Evolutionary conservation across 1,140 invertebrate species (phyloP).

Genomic region (Dryas iulia): DNA sequence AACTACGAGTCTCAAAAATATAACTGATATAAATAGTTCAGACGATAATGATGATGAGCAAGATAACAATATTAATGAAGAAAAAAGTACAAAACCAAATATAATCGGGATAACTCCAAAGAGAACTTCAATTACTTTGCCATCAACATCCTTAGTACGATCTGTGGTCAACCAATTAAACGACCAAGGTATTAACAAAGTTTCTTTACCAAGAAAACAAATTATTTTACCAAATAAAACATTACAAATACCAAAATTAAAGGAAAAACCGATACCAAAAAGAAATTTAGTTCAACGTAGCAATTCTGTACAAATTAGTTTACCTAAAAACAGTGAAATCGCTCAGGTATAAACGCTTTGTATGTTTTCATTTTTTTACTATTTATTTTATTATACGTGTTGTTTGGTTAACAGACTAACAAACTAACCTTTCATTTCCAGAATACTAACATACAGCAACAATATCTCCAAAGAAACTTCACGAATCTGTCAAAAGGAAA

Average conservation of each 20-base stretch:
- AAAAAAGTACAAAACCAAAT: constrained; percentile 58
- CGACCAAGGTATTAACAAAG: constrained; percentile 60
- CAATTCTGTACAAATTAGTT: constrained; percentile 64
- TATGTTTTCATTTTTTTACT: constrained; percentile 52
- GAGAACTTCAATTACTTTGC: constrained; percentile 51
- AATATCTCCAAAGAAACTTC: constrained; percentile 77
- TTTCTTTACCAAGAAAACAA: constrained; percentile 55
- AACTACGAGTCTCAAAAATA: constrained; percentile 27
- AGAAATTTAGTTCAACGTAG: constrained; percentile 63
- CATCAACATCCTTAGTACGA: constrained; percentile 68
- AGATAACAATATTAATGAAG: constrained; percentile 34
- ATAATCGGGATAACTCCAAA: constrained; percentile 72
- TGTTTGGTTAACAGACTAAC: constrained; percentile 49
- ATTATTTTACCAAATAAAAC: constrained; percentile 63
- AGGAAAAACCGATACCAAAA: constrained; percentile 73
- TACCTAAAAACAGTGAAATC: constrained; percentile 53
- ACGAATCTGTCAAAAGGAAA: constrained; percentile 75
- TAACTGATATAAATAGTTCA: constrained; percentile 28
- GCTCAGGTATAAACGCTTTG: constrained; percentile 71
- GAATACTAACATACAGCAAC: constrained; percentile 81
- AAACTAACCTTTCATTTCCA: constrained; percentile 65
- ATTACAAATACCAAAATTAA: constrained; percentile 73
- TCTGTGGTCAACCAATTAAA: constrained; percentile 67
- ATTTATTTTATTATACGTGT: constrained; percentile 37
- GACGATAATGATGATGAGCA: constrained; percentile 35